Conservation (phyloP, 2,888 invertebrate species). For the Parascotia fuliginaria region DNA sequence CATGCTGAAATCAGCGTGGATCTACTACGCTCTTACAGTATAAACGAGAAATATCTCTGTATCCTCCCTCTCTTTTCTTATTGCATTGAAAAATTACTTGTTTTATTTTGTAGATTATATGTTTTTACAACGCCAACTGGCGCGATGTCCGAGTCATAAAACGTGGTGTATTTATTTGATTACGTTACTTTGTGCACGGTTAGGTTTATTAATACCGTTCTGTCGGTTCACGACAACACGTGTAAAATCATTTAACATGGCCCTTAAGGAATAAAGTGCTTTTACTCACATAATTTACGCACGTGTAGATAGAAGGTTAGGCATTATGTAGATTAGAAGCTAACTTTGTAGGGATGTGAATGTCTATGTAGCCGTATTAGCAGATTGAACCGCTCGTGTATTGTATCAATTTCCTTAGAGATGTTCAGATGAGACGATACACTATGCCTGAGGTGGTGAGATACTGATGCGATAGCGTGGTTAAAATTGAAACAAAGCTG, state of each 20-base stretch:
- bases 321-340: slow-evolving; percentile 12
- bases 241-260: slow-evolving; percentile 16
- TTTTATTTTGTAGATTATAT: not conserved
- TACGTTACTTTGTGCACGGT: slow-evolving; percentile 4
- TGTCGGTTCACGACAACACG: slow-evolving; percentile 17
- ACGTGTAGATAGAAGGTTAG: not conserved
- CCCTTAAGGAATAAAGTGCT: slow-evolving; percentile 10
- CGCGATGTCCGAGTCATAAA: not conserved
- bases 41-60: too few species aligned
- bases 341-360: slow-evolving; percentile 9
- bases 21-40: too few species aligned
- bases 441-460: slow-evolving; percentile 35
- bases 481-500: slow-evolving; percentile 55
- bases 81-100: too few species aligned
- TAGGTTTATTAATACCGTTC: slow-evolving; percentile 21
- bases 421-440: slow-evolving; percentile 46
- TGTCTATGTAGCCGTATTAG: slow-evolving; percentile 43
- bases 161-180: slow-evolving; percentile 7
- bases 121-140: not conserved
- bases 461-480: slow-evolving; percentile 43
- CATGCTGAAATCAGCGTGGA: too few species aligned
- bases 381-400: slow-evolving; percentile 54
- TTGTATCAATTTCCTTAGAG: slow-evolving; percentile 60
- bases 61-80: too few species aligned
- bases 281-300: slow-evolving; percentile 16